These are phyloP conservation scores for Papilio demoleus DNA, from an alignment of 2,888 invertebrate genomes.

Conservation along the genomic window DNA sequence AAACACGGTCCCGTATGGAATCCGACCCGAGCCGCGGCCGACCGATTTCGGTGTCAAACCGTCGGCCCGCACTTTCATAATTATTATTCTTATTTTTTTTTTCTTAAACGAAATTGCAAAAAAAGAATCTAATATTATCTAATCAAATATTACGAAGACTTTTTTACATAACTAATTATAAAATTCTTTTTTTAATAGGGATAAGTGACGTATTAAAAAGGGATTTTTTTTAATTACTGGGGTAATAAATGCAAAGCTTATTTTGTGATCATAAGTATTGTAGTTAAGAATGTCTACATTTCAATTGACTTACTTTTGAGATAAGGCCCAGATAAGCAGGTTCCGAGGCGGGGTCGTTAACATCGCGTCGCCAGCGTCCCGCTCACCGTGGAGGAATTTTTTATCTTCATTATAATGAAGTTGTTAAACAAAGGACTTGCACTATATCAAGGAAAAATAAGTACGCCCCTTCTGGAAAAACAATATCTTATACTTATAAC, in stretches of 20 bases:
- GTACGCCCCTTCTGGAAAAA: constrained; percentile 1
- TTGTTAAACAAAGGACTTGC: constrained; percentile 36
- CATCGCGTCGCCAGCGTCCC: constrained; percentile 47
- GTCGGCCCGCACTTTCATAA: constrained; percentile 66
- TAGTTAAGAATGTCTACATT: constrained; percentile 41
- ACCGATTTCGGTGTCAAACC: constrained; percentile 71
- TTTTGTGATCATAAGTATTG: neutral
- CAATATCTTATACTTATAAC: neutral
- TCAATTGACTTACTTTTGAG: constrained; percentile 53
- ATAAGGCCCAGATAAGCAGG: constrained; percentile 58
- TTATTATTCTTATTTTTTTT: constrained; percentile 48
- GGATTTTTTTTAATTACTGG: neutral
- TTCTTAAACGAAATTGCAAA: constrained; percentile 35
- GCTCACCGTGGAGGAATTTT: constrained; percentile 44
- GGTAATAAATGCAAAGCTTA: neutral
- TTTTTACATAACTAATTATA: too few relatives aligned
- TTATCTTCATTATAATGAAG: constrained; percentile 41
- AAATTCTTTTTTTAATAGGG: too few relatives aligned
- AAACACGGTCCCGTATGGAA: constrained; percentile 79
- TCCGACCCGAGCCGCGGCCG: constrained; percentile 70
- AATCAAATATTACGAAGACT: constrained; percentile 5
- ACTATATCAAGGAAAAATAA: constrained; percentile 17
- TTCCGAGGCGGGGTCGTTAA: constrained; percentile 56
- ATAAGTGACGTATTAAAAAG: too few relatives aligned
- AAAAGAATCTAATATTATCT: constrained; percentile 32